Percentiles rank a stretch among this genome's conserved stretches.
Conservation (phyloP, 2,888 invertebrate species). For the Latrodectus elegans region DNA sequence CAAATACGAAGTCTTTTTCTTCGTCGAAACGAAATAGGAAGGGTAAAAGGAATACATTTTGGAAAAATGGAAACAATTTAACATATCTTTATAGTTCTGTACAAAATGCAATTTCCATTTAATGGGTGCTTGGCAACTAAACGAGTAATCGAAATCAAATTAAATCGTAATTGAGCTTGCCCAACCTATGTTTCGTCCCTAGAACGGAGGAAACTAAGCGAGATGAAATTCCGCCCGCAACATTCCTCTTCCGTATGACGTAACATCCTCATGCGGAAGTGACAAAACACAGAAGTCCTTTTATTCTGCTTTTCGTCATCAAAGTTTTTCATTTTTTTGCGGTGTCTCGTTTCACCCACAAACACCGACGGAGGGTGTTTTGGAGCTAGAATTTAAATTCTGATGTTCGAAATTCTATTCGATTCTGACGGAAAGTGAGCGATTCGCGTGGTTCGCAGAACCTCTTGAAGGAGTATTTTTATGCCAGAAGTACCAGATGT, state of each 20-base stretch:
- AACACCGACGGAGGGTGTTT: too few species aligned
- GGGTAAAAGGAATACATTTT: too few species aligned
- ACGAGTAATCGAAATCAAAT: too few species aligned
- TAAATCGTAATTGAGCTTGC: background rate
- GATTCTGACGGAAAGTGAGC: too few species aligned
- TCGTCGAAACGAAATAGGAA: too few species aligned
- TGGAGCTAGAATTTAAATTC: too few species aligned
- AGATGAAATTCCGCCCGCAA: slow-evolving; percentile 15
- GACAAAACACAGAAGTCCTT: slow-evolving; percentile 50
- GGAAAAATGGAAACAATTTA: too few species aligned
- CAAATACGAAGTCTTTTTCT: too few species aligned
- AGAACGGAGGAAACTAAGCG: background rate
- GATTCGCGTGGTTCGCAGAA: background rate
- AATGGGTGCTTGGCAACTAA: too few species aligned
- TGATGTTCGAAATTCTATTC: too few species aligned
- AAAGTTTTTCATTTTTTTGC: background rate
- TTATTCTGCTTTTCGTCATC: slow-evolving; percentile 26
- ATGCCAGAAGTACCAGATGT: background rate
- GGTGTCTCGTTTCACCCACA: background rate
- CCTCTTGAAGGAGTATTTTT: background rate
- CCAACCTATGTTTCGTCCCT: background rate
- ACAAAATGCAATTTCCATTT: too few species aligned
- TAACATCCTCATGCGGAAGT: slow-evolving; percentile 24
- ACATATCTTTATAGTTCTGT: too few species aligned
- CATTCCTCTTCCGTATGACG: slow-evolving; percentile 22